Conservation (phyloP, 2,797 vertebrate species). For the Ctenopoma kingsleyae region DNA sequence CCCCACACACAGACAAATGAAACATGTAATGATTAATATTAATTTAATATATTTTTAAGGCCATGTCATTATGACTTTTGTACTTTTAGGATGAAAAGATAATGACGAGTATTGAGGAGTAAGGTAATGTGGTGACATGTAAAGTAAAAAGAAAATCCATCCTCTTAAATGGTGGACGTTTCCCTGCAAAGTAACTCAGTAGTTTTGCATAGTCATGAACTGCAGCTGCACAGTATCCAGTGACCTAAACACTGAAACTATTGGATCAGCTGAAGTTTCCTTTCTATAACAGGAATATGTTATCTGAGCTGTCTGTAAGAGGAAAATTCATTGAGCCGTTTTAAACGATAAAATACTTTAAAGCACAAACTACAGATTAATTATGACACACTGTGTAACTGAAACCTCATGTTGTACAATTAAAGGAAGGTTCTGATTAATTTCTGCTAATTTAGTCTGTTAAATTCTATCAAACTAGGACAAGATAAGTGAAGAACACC, state of each 20-base stretch:
- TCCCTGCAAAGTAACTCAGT: not conserved
- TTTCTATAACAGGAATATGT: not conserved
- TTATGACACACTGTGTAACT: not conserved
- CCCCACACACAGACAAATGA: not conserved
- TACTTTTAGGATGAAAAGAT: not conserved
- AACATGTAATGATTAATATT: not conserved
- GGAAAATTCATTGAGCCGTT: not conserved
- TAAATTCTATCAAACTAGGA: slow-evolving; percentile 80
- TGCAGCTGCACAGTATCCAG: no score
- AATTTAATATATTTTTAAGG: not conserved
- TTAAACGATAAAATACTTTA: not conserved
- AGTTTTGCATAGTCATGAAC: not conserved
- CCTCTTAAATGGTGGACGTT: not conserved
- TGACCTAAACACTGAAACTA: not conserved
- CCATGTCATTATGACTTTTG: not conserved
- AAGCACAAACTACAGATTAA: not conserved
- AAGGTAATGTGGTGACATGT: no score
- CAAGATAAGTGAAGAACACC: slow-evolving; percentile 86
- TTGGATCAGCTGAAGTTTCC: not conserved
- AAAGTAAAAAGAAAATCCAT: not conserved
- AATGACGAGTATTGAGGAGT: no score
- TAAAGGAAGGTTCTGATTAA: not conserved
- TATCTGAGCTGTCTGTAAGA: not conserved
- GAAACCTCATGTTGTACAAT: not conserved
- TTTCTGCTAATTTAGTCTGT: slow-evolving; percentile 6